Evolutionary conservation across 2,888 invertebrate genomes (phyloP), one percentile per base, ranked within the genome.

Genomic region (Drosophila mettleri): DNA sequence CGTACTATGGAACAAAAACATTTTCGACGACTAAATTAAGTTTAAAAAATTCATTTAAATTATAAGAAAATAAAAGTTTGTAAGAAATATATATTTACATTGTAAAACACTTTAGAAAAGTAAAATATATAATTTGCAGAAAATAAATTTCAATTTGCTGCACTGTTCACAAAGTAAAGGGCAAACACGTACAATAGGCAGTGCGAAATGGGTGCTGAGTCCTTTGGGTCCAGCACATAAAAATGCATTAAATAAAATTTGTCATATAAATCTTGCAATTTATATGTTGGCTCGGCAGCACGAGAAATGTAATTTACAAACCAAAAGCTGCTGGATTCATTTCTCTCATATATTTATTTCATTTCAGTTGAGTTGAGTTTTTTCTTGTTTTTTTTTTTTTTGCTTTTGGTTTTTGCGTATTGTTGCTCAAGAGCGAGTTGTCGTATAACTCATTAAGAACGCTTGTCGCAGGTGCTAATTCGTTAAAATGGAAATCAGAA

Each of bases 261-360:
- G 84, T 80, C 88, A 83, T 88, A 84, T 88, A 85, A 85, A 85
- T 88, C 89, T 84, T 84, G 84, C 83, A 88, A 86, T 88, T 88
- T 88, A 88, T 88, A 76, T 86, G 84, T 85, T 85, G 69, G 64
- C 41, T 65, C 48, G 48, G 79, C 69, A 68, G 65, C 65, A 80
- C 70, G 83, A 72, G 70, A 86, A 86, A 86, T 77, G 88, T 83
- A 83, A 83, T 88, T 83, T 83, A 80, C 84, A 86, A 77, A 65
- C 86, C 77, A 55, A 74, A 80, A 80, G 84, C 86, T 80, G 59
- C 69, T 69, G 78, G 64, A 74, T 73, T 73, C 54, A 34, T 66
- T 63, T 43, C 66, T 31, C 12, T 33, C n/a, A n/a, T 34, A 20
- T 63, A 52, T 46, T 49, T 41, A 48, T 48, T 48, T 48, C 33